These are phyloP conservation scores for Phoenoteleia sp. DNA, from an alignment of 2,888 invertebrate species.

Conservation along the genomic window DNA sequence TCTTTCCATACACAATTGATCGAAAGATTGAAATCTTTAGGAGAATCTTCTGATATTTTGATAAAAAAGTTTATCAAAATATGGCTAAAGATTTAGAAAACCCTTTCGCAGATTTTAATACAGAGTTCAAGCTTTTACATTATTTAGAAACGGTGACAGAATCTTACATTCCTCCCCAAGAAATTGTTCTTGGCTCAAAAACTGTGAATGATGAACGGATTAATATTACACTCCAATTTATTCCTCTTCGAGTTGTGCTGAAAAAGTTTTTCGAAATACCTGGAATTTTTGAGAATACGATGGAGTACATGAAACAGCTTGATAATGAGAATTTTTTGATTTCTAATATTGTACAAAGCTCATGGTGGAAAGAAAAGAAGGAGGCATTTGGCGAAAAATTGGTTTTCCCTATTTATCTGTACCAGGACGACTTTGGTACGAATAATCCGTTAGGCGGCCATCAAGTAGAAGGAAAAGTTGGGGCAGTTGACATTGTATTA, in stretches of 20 bases:
- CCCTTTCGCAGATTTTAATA: slow-evolving; percentile 18
- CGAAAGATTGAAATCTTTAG: neutral
- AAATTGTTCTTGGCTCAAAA: slow-evolving; percentile 5
- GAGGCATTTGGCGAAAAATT: slow-evolving; percentile 24
- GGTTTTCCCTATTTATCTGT: slow-evolving; percentile 61
- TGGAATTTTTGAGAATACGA: slow-evolving; percentile 1
- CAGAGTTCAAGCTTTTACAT: neutral
- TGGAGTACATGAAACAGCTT: slow-evolving; percentile 7
- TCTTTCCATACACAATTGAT: neutral
- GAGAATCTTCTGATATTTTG: slow-evolving; percentile 5
- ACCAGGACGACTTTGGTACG: slow-evolving; percentile 69
- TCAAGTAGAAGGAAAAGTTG: slow-evolving; percentile 52
- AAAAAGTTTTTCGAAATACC: slow-evolving; percentile 44
- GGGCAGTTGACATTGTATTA: slow-evolving; percentile 49
- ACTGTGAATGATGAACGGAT: neutral
- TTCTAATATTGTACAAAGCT: slow-evolving; percentile 55
- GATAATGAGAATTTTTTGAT: slow-evolving; percentile 16
- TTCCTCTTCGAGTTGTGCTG: slow-evolving; percentile 30
- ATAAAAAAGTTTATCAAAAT: slow-evolving; percentile 15
- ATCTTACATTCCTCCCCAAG: slow-evolving; percentile 10
- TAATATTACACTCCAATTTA: slow-evolving; percentile 8
- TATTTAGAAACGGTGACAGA: slow-evolving; percentile 5
- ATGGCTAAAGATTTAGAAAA: slow-evolving; percentile 19
- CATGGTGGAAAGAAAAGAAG: slow-evolving; percentile 43
- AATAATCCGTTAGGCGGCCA: slow-evolving; percentile 68